Percentiles rank a stretch among this genome's conserved stretches.
phyloP scores from a whole-genome alignment of 2,113 vertebrate species.

The Halcyon senegalensis region DNA sequence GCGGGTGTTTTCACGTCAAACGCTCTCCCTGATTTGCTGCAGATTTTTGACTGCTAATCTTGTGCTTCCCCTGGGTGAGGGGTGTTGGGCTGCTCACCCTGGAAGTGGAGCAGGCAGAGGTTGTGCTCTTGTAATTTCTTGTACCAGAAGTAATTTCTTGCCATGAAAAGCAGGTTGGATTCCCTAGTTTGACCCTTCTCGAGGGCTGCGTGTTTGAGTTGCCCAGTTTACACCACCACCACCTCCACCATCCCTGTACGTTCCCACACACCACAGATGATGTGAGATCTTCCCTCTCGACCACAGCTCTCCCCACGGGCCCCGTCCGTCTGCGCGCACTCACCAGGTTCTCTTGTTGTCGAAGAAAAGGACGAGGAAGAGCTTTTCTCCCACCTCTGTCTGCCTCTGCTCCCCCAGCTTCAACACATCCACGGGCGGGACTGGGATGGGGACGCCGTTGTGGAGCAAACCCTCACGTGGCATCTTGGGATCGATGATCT shows the following conservation, averaged over 20 bases:
- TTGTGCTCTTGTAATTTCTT: not conserved
- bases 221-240: not conserved
- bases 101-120: not conserved
- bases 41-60: not conserved
- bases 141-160: too few relatives aligned
- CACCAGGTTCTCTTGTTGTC: conserved; percentile 99
- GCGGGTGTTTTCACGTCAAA: not conserved
- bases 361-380: conserved; percentile 98
- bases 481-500: conserved; percentile 98
- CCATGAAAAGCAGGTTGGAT: not conserved
- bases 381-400: conserved; percentile 87
- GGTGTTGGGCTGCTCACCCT: not conserved
- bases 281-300: not conserved
- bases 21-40: not conserved
- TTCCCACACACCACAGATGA: not conserved
- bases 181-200: not conserved
- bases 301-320: not conserved
- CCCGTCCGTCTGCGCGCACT: conserved; percentile 32
- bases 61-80: not conserved
- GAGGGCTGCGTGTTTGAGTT: not conserved
- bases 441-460: conserved; percentile 96
- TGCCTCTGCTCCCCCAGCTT: conserved; percentile 91
- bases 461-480: conserved; percentile 94
- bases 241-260: not conserved
- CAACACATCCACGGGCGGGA: conserved; percentile 93